These are phyloP conservation scores for Muraenolepis orangiensis DNA, from an alignment of 2,797 vertebrate species.

Conservation along the genomic window DNA sequence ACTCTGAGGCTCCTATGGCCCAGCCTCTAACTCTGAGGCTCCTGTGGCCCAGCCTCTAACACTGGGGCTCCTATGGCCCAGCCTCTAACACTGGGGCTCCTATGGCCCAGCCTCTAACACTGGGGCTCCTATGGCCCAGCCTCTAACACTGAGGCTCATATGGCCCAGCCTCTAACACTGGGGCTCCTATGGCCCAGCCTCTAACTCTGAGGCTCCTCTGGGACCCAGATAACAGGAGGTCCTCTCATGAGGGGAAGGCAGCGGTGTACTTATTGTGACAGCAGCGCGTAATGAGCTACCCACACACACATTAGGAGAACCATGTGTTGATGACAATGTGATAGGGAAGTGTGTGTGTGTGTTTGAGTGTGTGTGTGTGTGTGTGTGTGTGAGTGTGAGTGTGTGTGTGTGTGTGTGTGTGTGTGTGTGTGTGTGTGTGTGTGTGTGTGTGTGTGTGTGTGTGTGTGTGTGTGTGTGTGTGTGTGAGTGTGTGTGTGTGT, in stretches of 20 bases:
- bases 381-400: no score
- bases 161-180: no score
- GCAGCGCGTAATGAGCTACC: constrained; percentile 52
- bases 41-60: constrained; percentile 43
- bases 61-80: no score
- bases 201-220: constrained; percentile 52
- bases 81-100: no score
- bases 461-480: constrained; percentile 1
- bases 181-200: no score
- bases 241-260: constrained; percentile 35
- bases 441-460: neutral
- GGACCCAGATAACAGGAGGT: constrained; percentile 50
- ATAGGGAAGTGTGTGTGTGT: neutral
- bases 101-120: no score
- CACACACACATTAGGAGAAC: constrained; percentile 20
- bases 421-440: no score
- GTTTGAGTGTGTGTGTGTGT: no score
- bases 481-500: neutral
- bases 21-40: constrained; percentile 54
- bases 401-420: no score
- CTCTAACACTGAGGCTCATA: no score
- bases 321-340: neutral
- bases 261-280: constrained; percentile 46
- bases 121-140: no score
- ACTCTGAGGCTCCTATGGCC: no score